These are phyloP conservation scores for Cydia strobilella DNA, from an alignment of 1,140 invertebrate species.

Conservation along the genomic window DNA sequence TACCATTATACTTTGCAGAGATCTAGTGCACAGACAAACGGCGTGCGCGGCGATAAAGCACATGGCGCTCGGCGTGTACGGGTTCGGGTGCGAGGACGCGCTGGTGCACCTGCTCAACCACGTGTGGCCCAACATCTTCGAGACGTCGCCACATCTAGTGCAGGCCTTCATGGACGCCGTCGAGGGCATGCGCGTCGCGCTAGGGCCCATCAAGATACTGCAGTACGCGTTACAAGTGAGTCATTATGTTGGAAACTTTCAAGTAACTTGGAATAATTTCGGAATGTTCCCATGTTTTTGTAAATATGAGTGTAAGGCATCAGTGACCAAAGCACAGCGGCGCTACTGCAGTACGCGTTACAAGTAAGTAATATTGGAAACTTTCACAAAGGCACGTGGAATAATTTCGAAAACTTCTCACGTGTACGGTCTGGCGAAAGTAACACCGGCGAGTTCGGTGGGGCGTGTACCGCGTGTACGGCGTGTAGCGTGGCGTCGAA, in stretches of 20 bases:
- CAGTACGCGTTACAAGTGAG: constrained; percentile 94
- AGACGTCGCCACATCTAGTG: constrained; percentile 99
- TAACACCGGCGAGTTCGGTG: no score
- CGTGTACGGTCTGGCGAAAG: no score
- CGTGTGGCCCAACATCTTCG: constrained; percentile 99
- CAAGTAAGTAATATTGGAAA: constrained; percentile 80
- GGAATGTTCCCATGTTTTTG: no score
- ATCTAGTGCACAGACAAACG: constrained; percentile 99
- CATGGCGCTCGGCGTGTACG: constrained; percentile 99
- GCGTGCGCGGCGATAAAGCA: constrained; percentile 99
- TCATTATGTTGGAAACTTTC: no score
- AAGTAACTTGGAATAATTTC: no score
- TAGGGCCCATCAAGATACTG: constrained; percentile 97
- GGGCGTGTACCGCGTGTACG: no score
- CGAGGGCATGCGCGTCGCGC: constrained; percentile 96
- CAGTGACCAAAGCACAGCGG: no score
- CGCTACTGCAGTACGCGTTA: constrained; percentile 96
- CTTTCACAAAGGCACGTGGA: no score
- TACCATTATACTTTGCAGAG: constrained; percentile 82
- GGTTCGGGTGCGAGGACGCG: constrained; percentile 99
- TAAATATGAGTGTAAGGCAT: no score
- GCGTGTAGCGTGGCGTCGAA: no score
- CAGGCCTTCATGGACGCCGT: constrained; percentile 99
- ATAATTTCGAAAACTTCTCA: no score
- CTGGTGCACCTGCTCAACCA: constrained; percentile 98